Conservation (phyloP, 2,888 invertebrate species). For the Lordiphosa fenestrarum region DNA sequence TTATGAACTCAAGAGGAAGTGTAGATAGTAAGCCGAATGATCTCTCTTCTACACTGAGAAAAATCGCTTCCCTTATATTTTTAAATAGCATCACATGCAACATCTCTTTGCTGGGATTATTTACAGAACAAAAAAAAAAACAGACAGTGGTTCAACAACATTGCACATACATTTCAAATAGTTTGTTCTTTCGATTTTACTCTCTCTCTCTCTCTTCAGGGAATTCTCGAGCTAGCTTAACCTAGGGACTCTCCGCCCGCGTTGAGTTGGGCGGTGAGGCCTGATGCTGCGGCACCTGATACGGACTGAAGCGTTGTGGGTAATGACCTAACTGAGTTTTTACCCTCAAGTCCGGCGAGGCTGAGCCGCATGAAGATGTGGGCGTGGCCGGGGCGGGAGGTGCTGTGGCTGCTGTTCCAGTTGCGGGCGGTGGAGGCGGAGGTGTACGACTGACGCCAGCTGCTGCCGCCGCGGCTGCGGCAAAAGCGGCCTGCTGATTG, state of each 20-base stretch:
- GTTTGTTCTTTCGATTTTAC: background rate
- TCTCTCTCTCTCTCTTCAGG: background rate
- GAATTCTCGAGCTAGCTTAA: slow-evolving; percentile 4
- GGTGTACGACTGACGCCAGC: slow-evolving; percentile 69
- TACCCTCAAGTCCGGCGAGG: slow-evolving; percentile 79
- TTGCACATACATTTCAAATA: slow-evolving; percentile 65
- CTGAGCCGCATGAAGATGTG: slow-evolving; percentile 79
- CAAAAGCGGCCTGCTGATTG: slow-evolving; percentile 78
- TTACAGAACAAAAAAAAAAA: slow-evolving; percentile 44
- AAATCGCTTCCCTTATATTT: background rate
- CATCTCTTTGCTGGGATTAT: slow-evolving; percentile 49
- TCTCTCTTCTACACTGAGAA: background rate
- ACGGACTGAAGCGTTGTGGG: slow-evolving; percentile 77
- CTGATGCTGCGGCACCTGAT: slow-evolving; percentile 74
- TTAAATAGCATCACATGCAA: slow-evolving; percentile 41
- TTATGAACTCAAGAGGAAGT: too few species aligned
- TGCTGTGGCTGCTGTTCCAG: slow-evolving; percentile 44
- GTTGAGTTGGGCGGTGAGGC: slow-evolving; percentile 64
- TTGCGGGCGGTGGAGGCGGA: slow-evolving; percentile 55
- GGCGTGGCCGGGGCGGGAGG: slow-evolving; percentile 76
- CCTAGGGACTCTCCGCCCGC: slow-evolving; percentile 60
- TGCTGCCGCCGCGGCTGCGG: slow-evolving; percentile 72
- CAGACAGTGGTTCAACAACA: slow-evolving; percentile 36
- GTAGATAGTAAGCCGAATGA: too few species aligned
- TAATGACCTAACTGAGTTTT: slow-evolving; percentile 76